A percentile compares a stretch with the other conserved stretches of the same genome.
Evolutionary conservation across 2,888 invertebrate species (phyloP).

Genomic region (Andrena flavipes): DNA sequence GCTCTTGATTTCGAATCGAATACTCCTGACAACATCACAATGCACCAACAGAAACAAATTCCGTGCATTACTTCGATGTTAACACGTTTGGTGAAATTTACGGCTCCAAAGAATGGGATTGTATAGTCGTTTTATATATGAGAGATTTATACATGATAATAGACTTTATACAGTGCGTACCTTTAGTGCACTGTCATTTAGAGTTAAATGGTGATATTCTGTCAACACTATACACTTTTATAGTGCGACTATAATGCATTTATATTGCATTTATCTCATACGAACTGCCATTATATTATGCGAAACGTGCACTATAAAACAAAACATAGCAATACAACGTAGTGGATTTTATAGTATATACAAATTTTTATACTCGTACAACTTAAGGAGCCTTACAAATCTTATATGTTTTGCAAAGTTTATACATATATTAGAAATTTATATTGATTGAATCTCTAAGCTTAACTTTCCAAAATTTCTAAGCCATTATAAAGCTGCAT

Average conservation of each 20-base stretch:
- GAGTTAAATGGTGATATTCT: constrained; percentile 41
- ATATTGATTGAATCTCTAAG: constrained; percentile 26
- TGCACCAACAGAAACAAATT: constrained; percentile 97
- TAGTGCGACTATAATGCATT: constrained; percentile 43
- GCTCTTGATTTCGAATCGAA: constrained; percentile 97
- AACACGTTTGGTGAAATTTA: constrained; percentile 92
- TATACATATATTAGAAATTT: constrained; percentile 16
- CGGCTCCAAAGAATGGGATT: constrained; percentile 74
- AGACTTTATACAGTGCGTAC: constrained; percentile 36
- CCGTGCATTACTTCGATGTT: constrained; percentile 97
- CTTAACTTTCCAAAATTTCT: constrained; percentile 25
- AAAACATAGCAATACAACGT: constrained; percentile 47
- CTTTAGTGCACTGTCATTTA: constrained; percentile 27
- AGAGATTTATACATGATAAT: constrained; percentile 29
- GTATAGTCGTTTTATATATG: constrained; percentile 57
- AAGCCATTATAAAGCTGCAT: constrained; percentile 22
- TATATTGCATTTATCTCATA: constrained; percentile 48
- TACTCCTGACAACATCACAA: constrained; percentile 90
- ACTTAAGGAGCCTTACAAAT: constrained; percentile 30
- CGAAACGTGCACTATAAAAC: constrained; percentile 25
- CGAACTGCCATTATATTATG: constrained; percentile 58
- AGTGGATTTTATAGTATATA: constrained; percentile 37
- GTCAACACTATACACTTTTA: constrained; percentile 7
- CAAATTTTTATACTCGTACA: constrained; percentile 50
- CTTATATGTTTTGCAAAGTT: constrained; percentile 31